These are phyloP conservation scores for Burhinus oedicnemus DNA, from an alignment of 2,113 vertebrate genomes.

Conservation along the genomic window DNA sequence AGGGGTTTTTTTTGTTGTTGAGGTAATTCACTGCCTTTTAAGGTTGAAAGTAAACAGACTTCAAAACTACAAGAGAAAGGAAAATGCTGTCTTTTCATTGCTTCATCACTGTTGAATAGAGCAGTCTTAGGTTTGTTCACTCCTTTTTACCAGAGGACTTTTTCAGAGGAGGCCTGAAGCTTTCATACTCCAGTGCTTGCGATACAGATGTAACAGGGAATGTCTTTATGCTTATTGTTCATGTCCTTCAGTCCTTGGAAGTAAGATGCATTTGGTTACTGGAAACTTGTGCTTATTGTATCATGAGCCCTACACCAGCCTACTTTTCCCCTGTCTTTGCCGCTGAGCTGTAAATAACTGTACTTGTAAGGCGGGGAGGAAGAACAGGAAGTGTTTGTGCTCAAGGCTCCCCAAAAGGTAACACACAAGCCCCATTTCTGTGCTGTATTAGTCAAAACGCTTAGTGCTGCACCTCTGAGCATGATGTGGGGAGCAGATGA, in stretches of 20 bases:
- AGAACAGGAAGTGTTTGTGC: background rate
- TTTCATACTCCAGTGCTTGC: background rate
- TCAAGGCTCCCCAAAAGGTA: background rate
- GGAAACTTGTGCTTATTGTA: background rate
- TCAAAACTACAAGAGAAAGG: constrained; percentile 20
- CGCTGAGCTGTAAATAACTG: background rate
- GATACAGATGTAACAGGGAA: background rate
- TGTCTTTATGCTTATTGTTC: background rate
- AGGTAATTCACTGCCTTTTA: constrained; percentile 15
- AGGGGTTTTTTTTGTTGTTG: background rate
- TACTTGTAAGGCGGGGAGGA: rapidly evolving
- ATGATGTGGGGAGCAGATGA: background rate
- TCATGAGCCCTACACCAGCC: background rate
- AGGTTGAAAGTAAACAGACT: background rate
- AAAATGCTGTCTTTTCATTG: background rate
- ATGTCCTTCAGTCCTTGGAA: background rate
- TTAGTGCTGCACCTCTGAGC: background rate
- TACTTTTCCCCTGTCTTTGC: background rate
- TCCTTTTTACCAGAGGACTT: background rate
- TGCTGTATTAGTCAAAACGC: background rate
- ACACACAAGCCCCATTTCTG: background rate
- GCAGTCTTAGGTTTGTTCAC: background rate
- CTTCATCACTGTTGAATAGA: background rate
- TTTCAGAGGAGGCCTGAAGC: background rate
- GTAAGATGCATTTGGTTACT: background rate